These are phyloP conservation scores for Cyclura pinguis DNA, from an alignment of 2,797 vertebrate species.

Conservation along the genomic window DNA sequence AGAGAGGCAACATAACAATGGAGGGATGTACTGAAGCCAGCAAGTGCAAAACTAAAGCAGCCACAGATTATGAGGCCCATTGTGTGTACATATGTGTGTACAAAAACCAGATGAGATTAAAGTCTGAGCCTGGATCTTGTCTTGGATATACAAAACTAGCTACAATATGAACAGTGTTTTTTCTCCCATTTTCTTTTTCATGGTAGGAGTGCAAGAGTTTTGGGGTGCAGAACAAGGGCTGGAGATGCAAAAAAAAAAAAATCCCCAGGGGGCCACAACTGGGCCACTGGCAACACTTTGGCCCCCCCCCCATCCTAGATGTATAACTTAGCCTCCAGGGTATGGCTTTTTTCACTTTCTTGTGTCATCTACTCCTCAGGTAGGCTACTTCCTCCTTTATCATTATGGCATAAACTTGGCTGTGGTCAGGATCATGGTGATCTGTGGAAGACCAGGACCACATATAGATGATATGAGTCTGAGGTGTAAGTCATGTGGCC, in stretches of 20 bases:
- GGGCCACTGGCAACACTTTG: no score
- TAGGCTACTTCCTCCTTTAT: not conserved
- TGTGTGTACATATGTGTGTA: no score
- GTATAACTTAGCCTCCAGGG: not conserved
- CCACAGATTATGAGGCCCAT: not conserved
- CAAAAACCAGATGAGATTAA: not conserved
- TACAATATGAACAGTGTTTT: not conserved
- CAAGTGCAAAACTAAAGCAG: not conserved
- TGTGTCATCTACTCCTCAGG: not conserved
- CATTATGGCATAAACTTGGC: not conserved
- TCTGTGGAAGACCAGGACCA: not conserved
- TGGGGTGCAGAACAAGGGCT: no score
- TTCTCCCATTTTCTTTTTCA: not conserved
- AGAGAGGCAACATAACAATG: not conserved
- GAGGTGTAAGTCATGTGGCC: no score
- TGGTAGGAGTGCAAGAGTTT: no score
- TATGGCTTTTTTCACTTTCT: not conserved
- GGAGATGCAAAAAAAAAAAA: no score
- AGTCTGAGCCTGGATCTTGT: not conserved
- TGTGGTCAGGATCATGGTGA: not conserved
- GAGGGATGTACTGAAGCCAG: not conserved
- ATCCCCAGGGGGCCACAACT: no score
- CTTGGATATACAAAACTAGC: not conserved
- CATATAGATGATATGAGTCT: not conserved
- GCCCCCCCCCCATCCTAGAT: not conserved